Conservation (phyloP, 1,140 invertebrate genomes). For the Drosophila kohkoa region DNA sequence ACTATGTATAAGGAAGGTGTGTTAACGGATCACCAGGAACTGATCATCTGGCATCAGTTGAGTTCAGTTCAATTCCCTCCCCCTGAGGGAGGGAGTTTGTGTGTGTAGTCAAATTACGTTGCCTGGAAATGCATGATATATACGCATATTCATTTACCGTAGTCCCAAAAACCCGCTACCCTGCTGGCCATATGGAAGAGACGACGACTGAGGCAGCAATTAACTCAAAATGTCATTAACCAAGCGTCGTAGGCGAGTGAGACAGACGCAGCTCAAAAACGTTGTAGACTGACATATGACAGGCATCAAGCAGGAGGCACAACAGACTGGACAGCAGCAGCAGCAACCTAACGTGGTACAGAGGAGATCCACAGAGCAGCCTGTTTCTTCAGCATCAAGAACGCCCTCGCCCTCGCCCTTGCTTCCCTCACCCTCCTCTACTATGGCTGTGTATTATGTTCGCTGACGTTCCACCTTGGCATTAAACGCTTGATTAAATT, state of each 20-base stretch:
- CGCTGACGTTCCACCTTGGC: conserved; percentile 77
- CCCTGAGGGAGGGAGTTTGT: conserved; percentile 27
- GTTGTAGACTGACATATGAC: conserved; percentile 76
- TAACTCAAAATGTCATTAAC: conserved; percentile 82
- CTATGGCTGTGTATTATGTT: conserved; percentile 62
- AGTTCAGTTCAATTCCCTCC: conserved; percentile 9
- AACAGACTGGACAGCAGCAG: conserved; percentile 34
- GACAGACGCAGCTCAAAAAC: conserved; percentile 2
- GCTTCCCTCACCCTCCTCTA: conserved; percentile 1
- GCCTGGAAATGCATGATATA: conserved; percentile 66
- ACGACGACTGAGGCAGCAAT: conserved; percentile 56
- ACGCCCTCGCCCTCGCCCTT: conserved; percentile 63
- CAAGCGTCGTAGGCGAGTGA: conserved; percentile 74
- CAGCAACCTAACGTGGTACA: conserved; percentile 24
- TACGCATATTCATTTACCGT: conserved; percentile 71
- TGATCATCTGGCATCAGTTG: conserved; percentile 35
- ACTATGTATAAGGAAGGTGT: not conserved
- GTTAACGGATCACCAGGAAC: conserved; percentile 50
- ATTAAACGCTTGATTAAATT: conserved; percentile 85
- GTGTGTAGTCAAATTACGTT: conserved; percentile 81
- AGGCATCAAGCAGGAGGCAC: conserved; percentile 68
- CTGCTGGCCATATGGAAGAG: conserved; percentile 65
- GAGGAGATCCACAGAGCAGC: conserved; percentile 13
- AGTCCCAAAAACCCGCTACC: conserved; percentile 23
- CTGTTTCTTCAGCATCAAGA: conserved; percentile 53